Percentiles rank a stretch among this genome's conserved stretches.
phyloP scores from a whole-genome alignment of 2,888 invertebrate species.

The Flexamia atlantica region DNA sequence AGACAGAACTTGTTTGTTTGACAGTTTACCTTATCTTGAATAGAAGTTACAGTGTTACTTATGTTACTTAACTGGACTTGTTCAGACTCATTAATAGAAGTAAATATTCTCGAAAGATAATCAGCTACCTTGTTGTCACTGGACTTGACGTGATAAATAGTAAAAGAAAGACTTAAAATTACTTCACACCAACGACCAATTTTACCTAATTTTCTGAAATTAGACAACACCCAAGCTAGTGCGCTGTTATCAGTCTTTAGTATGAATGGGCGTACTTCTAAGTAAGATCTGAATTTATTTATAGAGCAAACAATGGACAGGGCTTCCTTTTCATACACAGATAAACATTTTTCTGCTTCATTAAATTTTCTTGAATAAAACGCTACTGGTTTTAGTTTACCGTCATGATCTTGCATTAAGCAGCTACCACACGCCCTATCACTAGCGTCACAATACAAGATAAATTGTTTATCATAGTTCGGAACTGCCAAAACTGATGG shows the following conservation, averaged over 20 bases:
- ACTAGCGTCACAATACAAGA: constrained; percentile 13
- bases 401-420: not conserved
- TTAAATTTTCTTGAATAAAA: constrained; percentile 8
- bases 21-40: not conserved
- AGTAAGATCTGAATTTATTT: constrained; percentile 6
- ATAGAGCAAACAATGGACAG: not conserved
- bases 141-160: not conserved
- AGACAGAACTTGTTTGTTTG: not conserved
- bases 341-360: constrained; percentile 7
- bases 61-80: not conserved
- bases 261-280: not conserved
- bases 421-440: constrained; percentile 1
- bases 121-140: constrained; percentile 1
- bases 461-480: constrained; percentile 11
- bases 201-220: constrained; percentile 1
- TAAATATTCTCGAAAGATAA: not conserved
- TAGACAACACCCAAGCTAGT: not conserved
- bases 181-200: not conserved
- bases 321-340: constrained; percentile 30
- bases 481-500: constrained; percentile 11
- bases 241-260: constrained; percentile 24
- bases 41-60: too few species aligned
- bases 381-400: not conserved
- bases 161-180: not conserved
- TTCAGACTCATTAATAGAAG: not conserved